A percentile compares a stretch with the other conserved stretches of the same genome.
Conservation (phyloP, 2,797 vertebrate genomes). For the Enteromius fasciolatus region DNA sequence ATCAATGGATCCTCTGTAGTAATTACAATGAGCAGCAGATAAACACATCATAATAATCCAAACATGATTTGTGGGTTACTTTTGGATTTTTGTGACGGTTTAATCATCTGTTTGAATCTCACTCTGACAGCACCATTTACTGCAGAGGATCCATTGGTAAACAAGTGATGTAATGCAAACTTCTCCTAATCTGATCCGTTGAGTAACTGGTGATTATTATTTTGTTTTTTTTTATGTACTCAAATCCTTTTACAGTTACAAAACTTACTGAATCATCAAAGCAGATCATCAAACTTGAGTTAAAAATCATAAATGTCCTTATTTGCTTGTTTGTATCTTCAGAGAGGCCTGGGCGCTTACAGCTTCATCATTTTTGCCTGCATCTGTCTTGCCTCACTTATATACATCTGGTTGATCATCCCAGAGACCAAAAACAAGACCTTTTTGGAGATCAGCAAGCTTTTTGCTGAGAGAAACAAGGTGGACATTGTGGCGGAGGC, state of each 20-base stretch:
- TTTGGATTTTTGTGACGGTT: background rate
- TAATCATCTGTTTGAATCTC: background rate
- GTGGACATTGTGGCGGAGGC: slow-evolving; percentile 72
- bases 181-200: background rate
- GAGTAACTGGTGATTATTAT: background rate
- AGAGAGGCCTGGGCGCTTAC: slow-evolving; percentile 85
- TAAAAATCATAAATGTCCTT: slow-evolving; percentile 19
- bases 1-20: background rate
- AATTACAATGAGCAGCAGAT: background rate
- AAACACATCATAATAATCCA: background rate
- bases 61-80: too few species aligned
- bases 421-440: slow-evolving; percentile 94
- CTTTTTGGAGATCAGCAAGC: slow-evolving; percentile 88
- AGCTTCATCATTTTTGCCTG: slow-evolving; percentile 87
- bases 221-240: background rate
- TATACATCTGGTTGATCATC: slow-evolving; percentile 86
- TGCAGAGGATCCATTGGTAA: background rate
- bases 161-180: background rate
- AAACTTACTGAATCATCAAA: slow-evolving; percentile 19
- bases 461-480: slow-evolving; percentile 88
- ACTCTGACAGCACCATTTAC: background rate
- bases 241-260: background rate
- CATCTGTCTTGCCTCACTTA: slow-evolving; percentile 82
- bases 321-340: slow-evolving; percentile 48
- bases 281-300: background rate